A percentile compares a stretch with the other conserved stretches of the same genome.
Evolutionary conservation across 2,797 vertebrate species (phyloP).

Genomic region (Amphiprion clarkii): DNA sequence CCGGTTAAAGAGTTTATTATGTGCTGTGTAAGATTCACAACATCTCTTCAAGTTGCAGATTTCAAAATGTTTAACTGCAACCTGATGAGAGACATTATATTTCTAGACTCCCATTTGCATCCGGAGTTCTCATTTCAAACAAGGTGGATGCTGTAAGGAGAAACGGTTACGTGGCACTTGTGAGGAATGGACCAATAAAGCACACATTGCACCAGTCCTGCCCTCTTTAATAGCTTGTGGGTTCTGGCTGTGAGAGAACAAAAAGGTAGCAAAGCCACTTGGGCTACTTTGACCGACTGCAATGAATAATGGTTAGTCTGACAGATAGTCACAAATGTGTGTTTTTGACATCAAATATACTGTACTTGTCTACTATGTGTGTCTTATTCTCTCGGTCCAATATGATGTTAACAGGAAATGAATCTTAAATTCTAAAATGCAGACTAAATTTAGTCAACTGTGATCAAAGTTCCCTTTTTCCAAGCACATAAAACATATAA

Average conservation of each 20-base stretch:
- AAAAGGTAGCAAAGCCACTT: slow-evolving; percentile 68
- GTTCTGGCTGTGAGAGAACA: slow-evolving; percentile 59
- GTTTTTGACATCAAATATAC: slow-evolving; percentile 69
- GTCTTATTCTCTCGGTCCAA: slow-evolving; percentile 22
- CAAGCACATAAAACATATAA: slow-evolving; percentile 11
- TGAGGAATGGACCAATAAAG: slow-evolving; percentile 64
- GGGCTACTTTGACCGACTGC: slow-evolving; percentile 76
- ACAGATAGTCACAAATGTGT: slow-evolving; percentile 80
- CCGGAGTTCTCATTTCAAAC: slow-evolving; percentile 25
- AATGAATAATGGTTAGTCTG: slow-evolving; percentile 84
- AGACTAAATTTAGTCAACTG: slow-evolving; percentile 4
- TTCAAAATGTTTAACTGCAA: slow-evolving; percentile 14
- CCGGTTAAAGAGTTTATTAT: slow-evolving; percentile 86
- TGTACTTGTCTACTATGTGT: slow-evolving; percentile 32
- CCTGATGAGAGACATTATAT: slow-evolving; percentile 32
- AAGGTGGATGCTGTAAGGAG: slow-evolving; percentile 39
- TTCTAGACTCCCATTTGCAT: slow-evolving; percentile 13
- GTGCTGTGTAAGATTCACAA: slow-evolving; percentile 55
- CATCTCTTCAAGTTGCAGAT: slow-evolving; percentile 13
- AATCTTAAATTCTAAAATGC: background rate
- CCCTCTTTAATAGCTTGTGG: slow-evolving; percentile 60
- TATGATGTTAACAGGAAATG: slow-evolving; percentile 17
- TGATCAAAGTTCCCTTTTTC: slow-evolving; percentile 6
- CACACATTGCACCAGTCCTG: slow-evolving; percentile 34
- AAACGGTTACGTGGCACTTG: slow-evolving; percentile 59